A percentile compares a stretch with the other conserved stretches of the same genome.
These are phyloP conservation scores for Pseudococcus longispinus DNA, from an alignment of 2,888 invertebrate genomes.

Conservation along the genomic window DNA sequence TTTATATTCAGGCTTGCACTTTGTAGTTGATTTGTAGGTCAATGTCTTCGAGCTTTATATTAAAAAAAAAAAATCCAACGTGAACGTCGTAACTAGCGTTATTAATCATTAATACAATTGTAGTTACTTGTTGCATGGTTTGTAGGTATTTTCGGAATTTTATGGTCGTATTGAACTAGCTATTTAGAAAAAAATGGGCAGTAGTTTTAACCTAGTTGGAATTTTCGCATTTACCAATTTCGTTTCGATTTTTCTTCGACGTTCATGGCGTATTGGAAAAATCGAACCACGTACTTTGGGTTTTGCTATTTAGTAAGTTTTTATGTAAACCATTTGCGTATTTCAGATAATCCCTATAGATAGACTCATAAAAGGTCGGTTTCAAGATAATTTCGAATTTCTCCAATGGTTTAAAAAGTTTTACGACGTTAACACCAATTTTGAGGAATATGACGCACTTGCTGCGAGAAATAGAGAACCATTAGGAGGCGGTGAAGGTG, in stretches of 20 bases:
- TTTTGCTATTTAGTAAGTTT: not conserved
- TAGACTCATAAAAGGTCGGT: slow-evolving; percentile 94
- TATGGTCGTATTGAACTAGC: not conserved
- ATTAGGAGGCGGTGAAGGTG: slow-evolving; percentile 78
- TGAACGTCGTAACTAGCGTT: not conserved
- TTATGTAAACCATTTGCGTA: not conserved
- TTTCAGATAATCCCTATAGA: slow-evolving; percentile 90
- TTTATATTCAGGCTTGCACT: slow-evolving; percentile 26
- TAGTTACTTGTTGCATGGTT: slow-evolving; percentile 23
- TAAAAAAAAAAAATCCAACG: not conserved
- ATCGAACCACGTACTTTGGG: not conserved
- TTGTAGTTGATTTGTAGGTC: slow-evolving; percentile 1
- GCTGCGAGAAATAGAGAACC: slow-evolving; percentile 84
- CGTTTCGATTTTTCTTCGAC: not conserved
- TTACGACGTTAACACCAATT: slow-evolving; percentile 98
- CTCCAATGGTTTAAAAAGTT: slow-evolving; percentile 99
- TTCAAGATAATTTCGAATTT: slow-evolving; percentile 99
- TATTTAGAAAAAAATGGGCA: slow-evolving; percentile 9
- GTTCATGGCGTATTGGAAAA: not conserved
- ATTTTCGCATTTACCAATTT: not conserved
- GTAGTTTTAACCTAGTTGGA: not conserved
- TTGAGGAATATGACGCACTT: slow-evolving; percentile 90
- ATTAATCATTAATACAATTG: not conserved
- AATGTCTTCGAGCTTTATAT: not conserved
- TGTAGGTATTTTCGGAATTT: slow-evolving; percentile 13